These are phyloP conservation scores for Cyrtodaria siliqua DNA, from an alignment of 2,888 invertebrate genomes.

Conservation along the genomic window DNA sequence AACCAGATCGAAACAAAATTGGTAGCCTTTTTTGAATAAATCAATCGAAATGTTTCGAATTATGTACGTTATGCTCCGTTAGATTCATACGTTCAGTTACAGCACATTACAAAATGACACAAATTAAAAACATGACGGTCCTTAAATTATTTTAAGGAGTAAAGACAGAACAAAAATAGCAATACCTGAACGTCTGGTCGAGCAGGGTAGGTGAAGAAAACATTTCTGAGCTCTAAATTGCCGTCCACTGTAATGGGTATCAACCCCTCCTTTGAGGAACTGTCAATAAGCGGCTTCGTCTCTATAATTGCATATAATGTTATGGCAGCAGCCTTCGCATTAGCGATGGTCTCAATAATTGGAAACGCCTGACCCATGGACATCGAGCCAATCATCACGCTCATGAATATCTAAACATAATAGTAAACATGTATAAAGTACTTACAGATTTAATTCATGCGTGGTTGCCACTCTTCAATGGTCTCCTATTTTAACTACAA, in stretches of 20 bases:
- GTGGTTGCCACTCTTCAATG: no score
- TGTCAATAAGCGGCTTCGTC: slow-evolving; percentile 90
- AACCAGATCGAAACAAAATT: no score
- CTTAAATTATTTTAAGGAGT: no score
- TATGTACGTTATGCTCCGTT: no score
- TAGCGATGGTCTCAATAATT: slow-evolving; percentile 92
- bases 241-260: slow-evolving; percentile 88
- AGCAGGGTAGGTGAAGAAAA: slow-evolving; percentile 93
- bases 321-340: slow-evolving; percentile 92
- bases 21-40: no score
- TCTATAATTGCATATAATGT: slow-evolving; percentile 86
- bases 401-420: slow-evolving; percentile 83
- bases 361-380: slow-evolving; percentile 92
- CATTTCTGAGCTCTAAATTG: slow-evolving; percentile 89
- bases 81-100: no score
- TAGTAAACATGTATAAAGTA: no score
- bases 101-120: no score
- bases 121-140: no score
- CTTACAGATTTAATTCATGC: no score
- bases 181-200: slow-evolving; percentile 90
- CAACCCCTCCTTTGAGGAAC: slow-evolving; percentile 89
- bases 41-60: no score
- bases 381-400: slow-evolving; percentile 86
- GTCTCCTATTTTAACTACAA: slow-evolving; percentile 1
- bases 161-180: no score